These are phyloP conservation scores for Aegithalos caudatus DNA, from an alignment of 2,113 vertebrate species.

Conservation along the genomic window DNA sequence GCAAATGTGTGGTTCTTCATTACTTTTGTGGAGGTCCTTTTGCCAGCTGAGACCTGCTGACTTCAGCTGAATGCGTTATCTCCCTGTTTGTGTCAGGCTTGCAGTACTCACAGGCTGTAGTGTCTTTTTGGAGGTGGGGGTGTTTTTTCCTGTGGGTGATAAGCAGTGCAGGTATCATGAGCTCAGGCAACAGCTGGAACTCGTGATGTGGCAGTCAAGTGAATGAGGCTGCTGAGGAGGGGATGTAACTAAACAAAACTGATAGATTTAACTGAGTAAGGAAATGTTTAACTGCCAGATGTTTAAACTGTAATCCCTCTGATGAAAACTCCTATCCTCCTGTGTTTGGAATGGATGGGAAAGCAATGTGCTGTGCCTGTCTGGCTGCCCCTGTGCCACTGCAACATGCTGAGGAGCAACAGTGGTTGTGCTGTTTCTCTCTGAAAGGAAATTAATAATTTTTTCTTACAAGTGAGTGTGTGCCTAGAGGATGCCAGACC, in stretches of 20 bases:
- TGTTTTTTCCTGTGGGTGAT: neutral
- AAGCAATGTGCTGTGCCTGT: neutral
- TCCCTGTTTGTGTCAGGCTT: neutral
- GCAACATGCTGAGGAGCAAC: neutral
- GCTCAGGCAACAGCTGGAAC: neutral
- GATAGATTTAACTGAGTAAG: neutral
- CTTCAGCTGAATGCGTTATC: neutral
- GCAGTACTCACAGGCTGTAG: neutral
- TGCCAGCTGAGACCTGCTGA: neutral
- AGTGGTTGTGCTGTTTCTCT: neutral
- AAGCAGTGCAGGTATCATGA: neutral
- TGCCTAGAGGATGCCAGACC: neutral
- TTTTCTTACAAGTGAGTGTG: neutral
- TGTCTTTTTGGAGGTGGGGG: neutral
- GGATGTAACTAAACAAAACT: neutral
- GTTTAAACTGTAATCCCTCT: neutral
- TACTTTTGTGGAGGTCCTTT: neutral
- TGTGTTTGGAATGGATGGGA: neutral
- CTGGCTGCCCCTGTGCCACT: neutral
- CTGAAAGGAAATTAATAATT: neutral
- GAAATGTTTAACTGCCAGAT: slow-evolving; percentile 36
- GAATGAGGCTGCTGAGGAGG: neutral
- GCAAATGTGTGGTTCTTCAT: neutral
- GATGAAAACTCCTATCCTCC: neutral
- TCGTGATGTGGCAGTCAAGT: neutral